Evolutionary conservation across 2,797 vertebrate species (phyloP).

Genomic region (Myioborus melanocephalus): DNA sequence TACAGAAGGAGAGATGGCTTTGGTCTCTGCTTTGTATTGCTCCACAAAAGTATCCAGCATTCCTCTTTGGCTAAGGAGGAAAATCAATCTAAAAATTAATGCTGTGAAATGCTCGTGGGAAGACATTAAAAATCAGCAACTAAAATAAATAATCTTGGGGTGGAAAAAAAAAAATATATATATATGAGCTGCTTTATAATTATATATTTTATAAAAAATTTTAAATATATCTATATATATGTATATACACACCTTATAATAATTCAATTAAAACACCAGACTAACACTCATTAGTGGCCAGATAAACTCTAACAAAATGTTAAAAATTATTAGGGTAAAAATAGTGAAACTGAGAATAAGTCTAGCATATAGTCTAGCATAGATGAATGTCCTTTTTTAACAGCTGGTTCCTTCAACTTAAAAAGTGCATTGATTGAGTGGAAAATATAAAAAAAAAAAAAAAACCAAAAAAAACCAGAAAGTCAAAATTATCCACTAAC

Average conservation of each 20-base stretch:
- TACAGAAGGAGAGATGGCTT: background rate
- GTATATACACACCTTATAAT: background rate
- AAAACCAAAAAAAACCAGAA: background rate
- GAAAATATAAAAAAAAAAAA: background rate
- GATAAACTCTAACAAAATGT: background rate
- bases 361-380: background rate
- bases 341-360: background rate
- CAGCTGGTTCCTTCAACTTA: background rate
- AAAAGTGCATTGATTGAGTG: background rate
- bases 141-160: background rate
- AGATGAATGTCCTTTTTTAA: background rate
- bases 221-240: background rate
- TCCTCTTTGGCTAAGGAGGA: background rate
- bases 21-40: background rate
- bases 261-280: background rate
- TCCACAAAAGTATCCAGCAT: background rate
- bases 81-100: background rate
- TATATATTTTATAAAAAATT: background rate
- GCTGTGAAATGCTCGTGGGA: background rate
- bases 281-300: background rate
- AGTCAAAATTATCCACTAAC: background rate
- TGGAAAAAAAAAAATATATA: background rate
- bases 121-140: background rate
- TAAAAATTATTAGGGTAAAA: background rate
- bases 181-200: background rate